Evolutionary conservation across 53 echinoderm and acorn worm genomes (phyloP), one percentile per base, ranked within the genome.

Genomic region (Apostichopus leukothele): DNA sequence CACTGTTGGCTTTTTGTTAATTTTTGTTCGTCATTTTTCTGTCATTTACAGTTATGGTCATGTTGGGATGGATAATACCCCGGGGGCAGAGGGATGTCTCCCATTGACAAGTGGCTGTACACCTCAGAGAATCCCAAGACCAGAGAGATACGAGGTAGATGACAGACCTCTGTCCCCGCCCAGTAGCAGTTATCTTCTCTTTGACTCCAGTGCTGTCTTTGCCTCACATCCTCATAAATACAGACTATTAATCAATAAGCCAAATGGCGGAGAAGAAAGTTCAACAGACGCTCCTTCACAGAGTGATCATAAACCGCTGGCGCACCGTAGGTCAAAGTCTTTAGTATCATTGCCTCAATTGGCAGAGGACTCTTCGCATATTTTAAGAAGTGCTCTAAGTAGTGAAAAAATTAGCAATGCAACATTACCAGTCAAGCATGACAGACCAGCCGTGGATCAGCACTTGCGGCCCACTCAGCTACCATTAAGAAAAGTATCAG

Each of bases 181-280:
- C 20, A 86, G 88, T 16, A 89, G 90, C 86, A 88, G 90, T 61
- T 86, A 91, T 51, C 91, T 94, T 78, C 86, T 94, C 16, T 96
- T 96, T 89, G 94, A 96, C 77, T 93, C 96, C 88, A 94, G 93
- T 63, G 86, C 91, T 61, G 88, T 96, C 73, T 94, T 91, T 90
- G 73, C 68, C 75, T 75, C 89, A n/a, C 94, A 96, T 78, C 94
- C 96, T 14, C 89, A 78, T 27, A 96, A 94, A 57, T 96, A 94
- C 83, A 23, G 85, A 50, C 27, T 85, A 9, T 18, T 85, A 13
- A 61, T 88, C 75, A 52, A 76, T 10, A 73, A 63, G 19, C 59
- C 76, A 21, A 86, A 87, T 52, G 50, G 60, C 18, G 76, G 87
- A 0, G 16, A 68, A 68, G 76, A 83, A 25, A 66, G 25, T 51